Evolutionary conservation across 2,797 vertebrate genomes (phyloP).

Genomic region (Myotis pilosus): DNA sequence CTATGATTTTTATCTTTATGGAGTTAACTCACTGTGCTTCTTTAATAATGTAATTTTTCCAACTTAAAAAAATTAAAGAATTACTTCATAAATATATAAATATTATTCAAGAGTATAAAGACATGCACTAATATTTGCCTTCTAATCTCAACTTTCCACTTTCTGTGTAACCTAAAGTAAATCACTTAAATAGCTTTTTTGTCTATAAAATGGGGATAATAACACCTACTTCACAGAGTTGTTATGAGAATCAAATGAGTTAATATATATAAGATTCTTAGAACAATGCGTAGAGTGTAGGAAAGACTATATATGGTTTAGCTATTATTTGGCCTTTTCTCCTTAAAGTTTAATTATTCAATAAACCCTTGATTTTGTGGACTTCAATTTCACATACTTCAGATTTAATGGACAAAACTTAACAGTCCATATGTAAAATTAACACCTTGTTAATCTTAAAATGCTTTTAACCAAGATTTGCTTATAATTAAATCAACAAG

Average conservation of each 20-base stretch:
- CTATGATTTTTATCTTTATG: slow-evolving; percentile 3
- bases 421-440: not conserved
- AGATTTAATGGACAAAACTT: not conserved
- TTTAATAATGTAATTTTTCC: slow-evolving; percentile 30
- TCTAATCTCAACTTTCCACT: not conserved
- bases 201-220: not conserved
- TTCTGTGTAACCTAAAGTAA: not conserved
- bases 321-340: not conserved
- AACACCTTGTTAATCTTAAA: not conserved
- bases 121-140: slow-evolving; percentile 10
- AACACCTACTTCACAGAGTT: not conserved
- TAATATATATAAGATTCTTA: not conserved
- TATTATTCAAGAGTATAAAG: slow-evolving; percentile 19
- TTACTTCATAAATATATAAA: not conserved
- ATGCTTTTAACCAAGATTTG: not conserved
- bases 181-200: slow-evolving; percentile 31
- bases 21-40: not conserved
- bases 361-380: not conserved
- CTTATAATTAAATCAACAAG: not conserved
- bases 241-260: not conserved
- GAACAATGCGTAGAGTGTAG: not conserved
- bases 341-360: not conserved
- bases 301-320: not conserved
- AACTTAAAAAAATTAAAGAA: slow-evolving; percentile 7
- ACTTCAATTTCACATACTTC: not conserved